These are phyloP conservation scores for Heteromormyrus szaboi DNA, from an alignment of 2,797 vertebrate genomes.

Conservation along the genomic window DNA sequence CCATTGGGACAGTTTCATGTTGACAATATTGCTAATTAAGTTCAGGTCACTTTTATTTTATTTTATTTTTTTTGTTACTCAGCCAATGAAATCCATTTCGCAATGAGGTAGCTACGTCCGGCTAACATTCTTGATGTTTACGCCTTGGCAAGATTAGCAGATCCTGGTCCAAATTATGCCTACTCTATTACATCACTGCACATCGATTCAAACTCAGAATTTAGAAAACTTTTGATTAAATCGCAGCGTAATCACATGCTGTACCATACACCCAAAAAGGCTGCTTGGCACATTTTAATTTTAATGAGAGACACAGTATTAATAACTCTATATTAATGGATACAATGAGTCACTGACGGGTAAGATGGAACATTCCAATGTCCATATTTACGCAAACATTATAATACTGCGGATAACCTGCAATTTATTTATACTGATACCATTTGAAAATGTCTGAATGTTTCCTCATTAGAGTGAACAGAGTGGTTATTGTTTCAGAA, in stretches of 20 bases:
- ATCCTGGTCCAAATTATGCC: not conserved
- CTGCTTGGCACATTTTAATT: not conserved
- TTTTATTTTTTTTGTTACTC: not conserved
- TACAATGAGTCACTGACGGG: not conserved
- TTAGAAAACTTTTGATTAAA: not conserved
- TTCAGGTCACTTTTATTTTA: not conserved
- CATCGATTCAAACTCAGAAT: not conserved
- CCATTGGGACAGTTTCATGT: not conserved
- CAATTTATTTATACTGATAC: not conserved
- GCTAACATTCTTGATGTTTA: not conserved
- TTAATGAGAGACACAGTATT: not conserved
- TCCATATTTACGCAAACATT: not conserved
- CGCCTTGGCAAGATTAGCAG: not conserved
- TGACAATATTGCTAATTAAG: slow-evolving; percentile 4
- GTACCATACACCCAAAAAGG: not conserved
- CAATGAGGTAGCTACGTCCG: not conserved
- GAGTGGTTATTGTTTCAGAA: not conserved
- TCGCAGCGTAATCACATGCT: not conserved
- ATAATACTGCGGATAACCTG: not conserved
- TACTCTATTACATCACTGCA: not conserved
- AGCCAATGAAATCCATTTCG: not conserved
- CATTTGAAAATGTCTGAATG: not conserved
- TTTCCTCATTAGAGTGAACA: not conserved
- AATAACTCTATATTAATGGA: not conserved
- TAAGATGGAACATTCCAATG: not conserved